Evolutionary conservation across 2,797 vertebrate genomes (phyloP), one percentile per base, ranked within the genome.

Genomic region (Glyptemys insculpta): DNA sequence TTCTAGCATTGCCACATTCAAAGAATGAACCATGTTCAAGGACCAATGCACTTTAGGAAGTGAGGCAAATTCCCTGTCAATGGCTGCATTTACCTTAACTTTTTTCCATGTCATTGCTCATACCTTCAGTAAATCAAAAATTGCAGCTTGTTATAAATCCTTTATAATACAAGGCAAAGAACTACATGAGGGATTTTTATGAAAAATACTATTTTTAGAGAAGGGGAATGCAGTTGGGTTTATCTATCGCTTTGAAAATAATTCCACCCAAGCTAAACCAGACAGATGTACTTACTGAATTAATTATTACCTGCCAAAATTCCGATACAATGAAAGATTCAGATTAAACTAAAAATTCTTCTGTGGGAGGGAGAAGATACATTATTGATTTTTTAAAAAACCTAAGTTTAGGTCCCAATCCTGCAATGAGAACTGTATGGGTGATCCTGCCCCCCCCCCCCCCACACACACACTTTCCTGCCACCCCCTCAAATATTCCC

Each of bases 1-100:
- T 92, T 96, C 81, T 78, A 98, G 97, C 95, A 96, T 93, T 97
- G 96, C 97, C 97, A 98, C 94, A 97, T 98, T 97, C 97, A 96
- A 93, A 97, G 95, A 96, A 91, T 87, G 76, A 96, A 88, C 88
- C 92, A 95, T 27, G 54, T 97, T 94, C 97, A 97, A 97, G 94
- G 88, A 96, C 91, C 97, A 96, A 97, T 96, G 97, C 95, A 98
- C 97, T 97, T 97, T 90, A 90, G 86, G 91, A 96, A 97, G 96
- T 96, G 97, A 96, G 56, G 90, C 95, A 97, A 97, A 97, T 97
- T 96, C 92, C 94, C 92, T 94, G 87, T 93, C 92, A 23, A 81
- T 15, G 62, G 57, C 79, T 95, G 49, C 54, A 57, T 57, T 92
- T 93, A 59, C 27, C 91, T 91, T 95, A 81, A 93, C 86, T 95